Conservation (phyloP, 1,140 invertebrate genomes). For the Saccostrea echinata region DNA sequence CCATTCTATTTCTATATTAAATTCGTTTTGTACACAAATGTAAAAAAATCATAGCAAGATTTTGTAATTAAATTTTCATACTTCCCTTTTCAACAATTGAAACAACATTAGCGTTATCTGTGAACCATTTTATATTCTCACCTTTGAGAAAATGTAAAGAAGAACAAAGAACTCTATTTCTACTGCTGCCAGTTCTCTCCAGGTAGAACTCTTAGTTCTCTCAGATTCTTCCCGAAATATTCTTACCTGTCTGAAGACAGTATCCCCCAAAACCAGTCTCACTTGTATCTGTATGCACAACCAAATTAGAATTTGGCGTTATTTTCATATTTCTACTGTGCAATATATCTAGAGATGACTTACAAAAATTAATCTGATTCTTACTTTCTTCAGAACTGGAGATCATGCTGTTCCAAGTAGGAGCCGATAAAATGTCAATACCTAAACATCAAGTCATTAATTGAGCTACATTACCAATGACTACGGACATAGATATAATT, state of each 20-base stretch:
- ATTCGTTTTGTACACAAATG: background rate
- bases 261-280: background rate
- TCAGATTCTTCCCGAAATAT: slow-evolving; percentile 9
- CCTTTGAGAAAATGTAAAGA: background rate
- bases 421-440: background rate
- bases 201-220: slow-evolving; percentile 5
- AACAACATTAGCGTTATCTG: slow-evolving; percentile 50
- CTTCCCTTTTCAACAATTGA: slow-evolving; percentile 50
- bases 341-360: background rate
- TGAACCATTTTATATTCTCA: slow-evolving; percentile 54
- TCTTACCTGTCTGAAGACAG: background rate
- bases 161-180: background rate
- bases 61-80: slow-evolving; percentile 49
- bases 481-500: slow-evolving; percentile 39
- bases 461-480: background rate
- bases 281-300: slow-evolving; percentile 40
- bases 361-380: slow-evolving; percentile 17
- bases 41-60: slow-evolving; percentile 39
- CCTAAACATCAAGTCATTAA: slow-evolving; percentile 8
- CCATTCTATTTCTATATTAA: slow-evolving; percentile 40
- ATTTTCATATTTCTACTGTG: background rate
- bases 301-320: background rate
- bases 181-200: slow-evolving; percentile 13
- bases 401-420: background rate
- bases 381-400: background rate